These are phyloP conservation scores for Galeruca laticollis DNA, from an alignment of 2,888 invertebrate species.

Conservation along the genomic window DNA sequence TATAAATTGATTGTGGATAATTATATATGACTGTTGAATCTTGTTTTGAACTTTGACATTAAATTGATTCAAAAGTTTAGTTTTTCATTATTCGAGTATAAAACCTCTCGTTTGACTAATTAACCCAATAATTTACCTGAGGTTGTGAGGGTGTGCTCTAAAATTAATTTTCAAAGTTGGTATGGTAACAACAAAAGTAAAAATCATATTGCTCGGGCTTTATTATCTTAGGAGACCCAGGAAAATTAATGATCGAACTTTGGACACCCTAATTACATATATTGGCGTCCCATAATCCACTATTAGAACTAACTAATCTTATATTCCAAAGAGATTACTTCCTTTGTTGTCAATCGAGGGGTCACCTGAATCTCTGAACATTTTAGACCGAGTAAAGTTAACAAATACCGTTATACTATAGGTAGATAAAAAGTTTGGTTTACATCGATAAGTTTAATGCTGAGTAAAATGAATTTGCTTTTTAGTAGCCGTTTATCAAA, in stretches of 20 bases:
- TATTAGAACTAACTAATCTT: conserved; percentile 40
- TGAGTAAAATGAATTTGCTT: no score
- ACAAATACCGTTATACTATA: not conserved
- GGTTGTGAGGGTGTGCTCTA: not conserved
- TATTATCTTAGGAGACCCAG: conserved; percentile 35
- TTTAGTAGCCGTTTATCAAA: no score
- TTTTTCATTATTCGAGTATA: no score
- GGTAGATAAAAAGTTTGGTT: not conserved
- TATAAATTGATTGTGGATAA: no score
- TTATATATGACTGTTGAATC: no score
- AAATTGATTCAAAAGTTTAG: no score
- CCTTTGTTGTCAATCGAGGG: conserved; percentile 37
- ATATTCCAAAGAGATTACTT: conserved; percentile 40
- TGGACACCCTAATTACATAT: conserved; percentile 38
- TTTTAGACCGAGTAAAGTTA: conserved; percentile 1
- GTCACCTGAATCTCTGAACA: conserved; percentile 43
- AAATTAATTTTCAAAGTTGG: conserved; percentile 30
- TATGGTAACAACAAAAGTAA: conserved; percentile 11
- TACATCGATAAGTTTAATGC: no score
- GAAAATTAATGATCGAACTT: conserved; percentile 42
- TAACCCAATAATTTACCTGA: not conserved
- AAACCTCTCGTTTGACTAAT: no score
- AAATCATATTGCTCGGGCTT: conserved; percentile 26
- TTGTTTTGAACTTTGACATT: no score
- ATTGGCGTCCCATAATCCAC: conserved; percentile 32